A percentile compares a stretch with the other conserved stretches of the same genome.
Evolutionary conservation across 2,113 vertebrate genomes (phyloP).

Genomic region (Acanthochromis polyacanthus): DNA sequence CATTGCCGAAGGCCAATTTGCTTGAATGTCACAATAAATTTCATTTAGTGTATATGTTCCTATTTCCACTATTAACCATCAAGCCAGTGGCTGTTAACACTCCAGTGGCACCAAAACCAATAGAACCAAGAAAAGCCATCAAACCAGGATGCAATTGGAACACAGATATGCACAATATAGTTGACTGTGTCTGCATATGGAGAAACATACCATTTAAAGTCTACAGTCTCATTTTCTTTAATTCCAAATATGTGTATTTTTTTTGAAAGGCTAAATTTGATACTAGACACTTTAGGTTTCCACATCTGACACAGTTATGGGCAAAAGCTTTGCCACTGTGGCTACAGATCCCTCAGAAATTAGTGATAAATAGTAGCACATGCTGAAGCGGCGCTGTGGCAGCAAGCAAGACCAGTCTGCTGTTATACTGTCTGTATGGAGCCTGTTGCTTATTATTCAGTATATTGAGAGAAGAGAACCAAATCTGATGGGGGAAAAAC

Average conservation of each 20-base stretch:
- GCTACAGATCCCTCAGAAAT: slow-evolving; percentile 49
- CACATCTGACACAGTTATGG: slow-evolving; percentile 43
- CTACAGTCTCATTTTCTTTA: neutral
- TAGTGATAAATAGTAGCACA: slow-evolving; percentile 58
- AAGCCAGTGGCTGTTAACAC: neutral
- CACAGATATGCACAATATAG: neutral
- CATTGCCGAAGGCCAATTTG: neutral
- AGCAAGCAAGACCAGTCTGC: slow-evolving; percentile 13
- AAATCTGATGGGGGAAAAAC: neutral
- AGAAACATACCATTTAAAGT: no score
- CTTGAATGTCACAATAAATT: neutral
- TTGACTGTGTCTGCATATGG: no score
- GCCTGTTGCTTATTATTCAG: neutral
- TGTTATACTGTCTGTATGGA: slow-evolving; percentile 1
- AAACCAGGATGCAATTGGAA: neutral
- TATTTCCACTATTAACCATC: neutral
- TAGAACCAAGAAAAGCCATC: no score
- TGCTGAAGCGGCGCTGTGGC: slow-evolving; percentile 38
- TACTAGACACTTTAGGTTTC: slow-evolving; percentile 1
- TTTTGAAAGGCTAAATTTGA: slow-evolving; percentile 28
- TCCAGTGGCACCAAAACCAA: neutral
- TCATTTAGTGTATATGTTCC: neutral
- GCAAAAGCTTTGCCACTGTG: slow-evolving; percentile 36
- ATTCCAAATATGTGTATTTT: neutral
- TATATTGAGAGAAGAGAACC: neutral